Percentiles rank a stretch among this genome's conserved stretches.
Evolutionary conservation across 2,113 vertebrate genomes (phyloP).

Genomic region (Gnathonemus longibarbis): DNA sequence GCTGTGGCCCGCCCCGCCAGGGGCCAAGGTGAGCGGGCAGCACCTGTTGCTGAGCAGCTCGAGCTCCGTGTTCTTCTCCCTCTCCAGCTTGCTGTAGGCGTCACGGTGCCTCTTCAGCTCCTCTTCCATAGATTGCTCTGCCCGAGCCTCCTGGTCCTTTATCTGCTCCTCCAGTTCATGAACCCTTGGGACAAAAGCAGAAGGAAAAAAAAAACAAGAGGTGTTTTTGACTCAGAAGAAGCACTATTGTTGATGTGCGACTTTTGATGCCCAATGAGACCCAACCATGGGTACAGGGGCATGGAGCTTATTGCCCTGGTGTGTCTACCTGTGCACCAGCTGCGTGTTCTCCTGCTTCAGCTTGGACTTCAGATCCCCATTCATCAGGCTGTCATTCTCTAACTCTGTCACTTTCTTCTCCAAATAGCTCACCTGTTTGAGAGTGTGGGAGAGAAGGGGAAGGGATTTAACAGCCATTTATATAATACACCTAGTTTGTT

Average conservation of each 20-base stretch:
- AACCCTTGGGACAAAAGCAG: constrained; percentile 61
- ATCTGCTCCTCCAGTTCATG: constrained; percentile 90
- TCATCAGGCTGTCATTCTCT: constrained; percentile 81
- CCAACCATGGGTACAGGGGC: background rate
- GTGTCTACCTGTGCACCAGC: constrained; percentile 84
- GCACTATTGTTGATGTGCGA: background rate
- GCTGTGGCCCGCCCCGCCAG: too few species aligned
- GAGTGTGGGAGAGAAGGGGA: background rate
- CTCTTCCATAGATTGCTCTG: constrained; percentile 73
- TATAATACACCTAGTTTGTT: background rate
- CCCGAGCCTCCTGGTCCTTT: constrained; percentile 86
- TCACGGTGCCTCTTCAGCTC: constrained; percentile 78
- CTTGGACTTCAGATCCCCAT: constrained; percentile 81
- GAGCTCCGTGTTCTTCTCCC: constrained; percentile 79
- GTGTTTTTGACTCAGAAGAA: background rate
- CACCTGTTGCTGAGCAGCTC: constrained; percentile 83
- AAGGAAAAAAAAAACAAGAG: background rate
- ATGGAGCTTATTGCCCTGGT: background rate
- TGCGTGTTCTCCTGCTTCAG: constrained; percentile 90
- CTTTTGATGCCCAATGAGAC: background rate
- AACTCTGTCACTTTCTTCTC: constrained; percentile 92
- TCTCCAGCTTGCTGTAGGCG: constrained; percentile 75
- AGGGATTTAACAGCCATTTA: background rate
- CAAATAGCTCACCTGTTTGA: constrained; percentile 73
- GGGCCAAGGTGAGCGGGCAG: background rate